A percentile compares a stretch with the other conserved stretches of the same genome.
Conservation (phyloP, 2,888 invertebrate species). For the Agrochola lychnidis region DNA sequence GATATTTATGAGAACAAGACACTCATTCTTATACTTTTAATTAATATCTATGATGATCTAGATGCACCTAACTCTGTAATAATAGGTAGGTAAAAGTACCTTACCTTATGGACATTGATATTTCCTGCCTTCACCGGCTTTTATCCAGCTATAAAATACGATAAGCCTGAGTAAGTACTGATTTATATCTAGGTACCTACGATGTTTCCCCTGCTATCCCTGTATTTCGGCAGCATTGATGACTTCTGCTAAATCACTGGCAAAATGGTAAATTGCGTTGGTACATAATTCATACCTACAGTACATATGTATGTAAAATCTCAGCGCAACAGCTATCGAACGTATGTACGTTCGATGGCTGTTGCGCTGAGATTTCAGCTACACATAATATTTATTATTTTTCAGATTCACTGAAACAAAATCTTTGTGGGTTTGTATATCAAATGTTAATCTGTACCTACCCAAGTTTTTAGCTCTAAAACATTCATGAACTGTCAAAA, state of each 20-base stretch:
- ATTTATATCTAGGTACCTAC: not conserved
- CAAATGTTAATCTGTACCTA: not conserved
- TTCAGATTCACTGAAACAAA: not conserved
- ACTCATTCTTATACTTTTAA: not conserved
- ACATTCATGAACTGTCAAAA: constrained; percentile 17
- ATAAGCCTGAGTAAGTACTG: not conserved
- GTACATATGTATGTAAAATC: no score
- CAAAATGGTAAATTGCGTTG: not conserved
- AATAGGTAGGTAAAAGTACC: not conserved
- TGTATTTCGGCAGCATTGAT: not conserved
- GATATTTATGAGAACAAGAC: not conserved
- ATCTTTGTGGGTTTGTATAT: not conserved
- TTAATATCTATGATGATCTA: not conserved
- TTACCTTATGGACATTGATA: not conserved
- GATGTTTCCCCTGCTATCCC: not conserved
- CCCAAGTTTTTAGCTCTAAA: not conserved
- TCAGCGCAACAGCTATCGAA: no score
- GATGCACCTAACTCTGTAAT: not conserved
- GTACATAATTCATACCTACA: no score
- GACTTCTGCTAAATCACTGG: not conserved
- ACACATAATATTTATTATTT: not conserved
- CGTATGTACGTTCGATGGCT: no score
- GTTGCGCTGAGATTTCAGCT: not conserved
- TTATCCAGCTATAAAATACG: constrained; percentile 20
- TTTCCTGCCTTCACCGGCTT: constrained; percentile 4